A percentile compares a stretch with the other conserved stretches of the same genome.
Evolutionary conservation across 1,140 invertebrate genomes (phyloP).

Genomic region (Telenomus remus): DNA sequence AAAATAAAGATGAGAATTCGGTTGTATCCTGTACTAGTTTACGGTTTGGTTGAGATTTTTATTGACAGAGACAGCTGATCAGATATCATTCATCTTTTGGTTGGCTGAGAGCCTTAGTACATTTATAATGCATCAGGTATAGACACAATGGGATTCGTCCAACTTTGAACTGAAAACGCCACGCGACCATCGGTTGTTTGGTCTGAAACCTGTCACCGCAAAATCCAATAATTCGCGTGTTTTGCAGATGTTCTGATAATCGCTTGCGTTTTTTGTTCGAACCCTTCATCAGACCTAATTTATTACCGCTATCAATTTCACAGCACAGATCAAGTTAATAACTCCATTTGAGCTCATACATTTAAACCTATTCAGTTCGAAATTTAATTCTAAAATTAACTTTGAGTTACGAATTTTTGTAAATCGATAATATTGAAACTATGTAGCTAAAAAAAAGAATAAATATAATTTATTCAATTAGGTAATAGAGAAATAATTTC

Average conservation of each 20-base stretch:
- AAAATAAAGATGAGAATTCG: slow-evolving; percentile 25
- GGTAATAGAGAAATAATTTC: too few relatives aligned
- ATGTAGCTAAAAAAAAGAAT: too few relatives aligned
- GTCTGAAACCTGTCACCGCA: slow-evolving; percentile 67
- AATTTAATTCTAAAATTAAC: too few relatives aligned
- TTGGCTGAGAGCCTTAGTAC: slow-evolving; percentile 36
- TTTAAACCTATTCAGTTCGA: slow-evolving; percentile 29
- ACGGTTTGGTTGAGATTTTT: slow-evolving; percentile 38
- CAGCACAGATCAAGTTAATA: slow-evolving; percentile 71
- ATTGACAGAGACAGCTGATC: slow-evolving; percentile 66
- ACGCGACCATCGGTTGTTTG: slow-evolving; percentile 66
- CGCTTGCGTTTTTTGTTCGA: slow-evolving; percentile 53
- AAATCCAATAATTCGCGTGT: slow-evolving; percentile 70
- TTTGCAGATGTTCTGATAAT: slow-evolving; percentile 70
- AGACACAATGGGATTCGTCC: slow-evolving; percentile 33
- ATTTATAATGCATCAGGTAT: slow-evolving; percentile 41
- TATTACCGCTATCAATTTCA: slow-evolving; percentile 63
- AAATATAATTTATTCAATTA: too few relatives aligned
- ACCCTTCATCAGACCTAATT: slow-evolving; percentile 63
- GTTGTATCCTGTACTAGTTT: slow-evolving; percentile 17
- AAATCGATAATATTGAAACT: too few relatives aligned
- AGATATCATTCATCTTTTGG: slow-evolving; percentile 68
- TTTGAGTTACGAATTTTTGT: too few relatives aligned
- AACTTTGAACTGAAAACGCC: slow-evolving; percentile 61
- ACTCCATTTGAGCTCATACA: slow-evolving; percentile 63